Base-by-base conservation (phyloP, 1,140 invertebrate species). In the Holcopasites calliopsidis region DNA sequence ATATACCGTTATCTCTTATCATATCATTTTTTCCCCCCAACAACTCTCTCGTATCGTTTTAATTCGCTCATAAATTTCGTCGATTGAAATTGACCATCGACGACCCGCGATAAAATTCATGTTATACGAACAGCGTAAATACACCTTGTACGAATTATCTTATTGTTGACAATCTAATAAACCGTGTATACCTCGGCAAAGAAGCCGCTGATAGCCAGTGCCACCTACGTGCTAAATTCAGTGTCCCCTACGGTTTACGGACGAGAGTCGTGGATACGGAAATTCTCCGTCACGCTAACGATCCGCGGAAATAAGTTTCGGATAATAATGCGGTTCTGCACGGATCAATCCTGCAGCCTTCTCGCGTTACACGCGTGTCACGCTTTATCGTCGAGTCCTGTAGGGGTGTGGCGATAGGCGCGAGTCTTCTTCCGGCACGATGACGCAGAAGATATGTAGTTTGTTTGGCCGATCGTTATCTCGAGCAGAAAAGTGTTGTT, bases 401-500 rank as follows among this genome's bases (percentile, higher is more conserved):
- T 55, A 77, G 79, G 82, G 82, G 83, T 85, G 83, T 85, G 83
- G 83, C 83, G 79, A 58, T 23, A 68, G 31, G 26, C 38, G n/a
- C 18, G 52, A 70, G 18, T 26, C 58, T 65, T 60, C 52, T 75
- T 65, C 33, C 55, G 65, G 44, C 57, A 65, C 47, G 38, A 69
- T 84, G 83, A 84, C 82, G 78, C 83, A 79, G 44, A n/a, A n/a
- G n/a, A 80, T 42, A 57, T 26, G 71, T 75, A 50, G 70, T 73
- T 76, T 76, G 44, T 70, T 69, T 73, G 23, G 23, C 66, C 77
- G 77, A 80, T 83, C 77, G 62, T 84, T 77, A 83, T 65, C 33
- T 54, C 54, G 13, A 33, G 28, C 40, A 26, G 58, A 55, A 66
- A 58, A 47, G 65, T 71, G 66, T n/a, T n/a, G n/a, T 58, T 11